Conservation (phyloP, 92 coral and sea anemone species). For the Diadumene lineata region DNA sequence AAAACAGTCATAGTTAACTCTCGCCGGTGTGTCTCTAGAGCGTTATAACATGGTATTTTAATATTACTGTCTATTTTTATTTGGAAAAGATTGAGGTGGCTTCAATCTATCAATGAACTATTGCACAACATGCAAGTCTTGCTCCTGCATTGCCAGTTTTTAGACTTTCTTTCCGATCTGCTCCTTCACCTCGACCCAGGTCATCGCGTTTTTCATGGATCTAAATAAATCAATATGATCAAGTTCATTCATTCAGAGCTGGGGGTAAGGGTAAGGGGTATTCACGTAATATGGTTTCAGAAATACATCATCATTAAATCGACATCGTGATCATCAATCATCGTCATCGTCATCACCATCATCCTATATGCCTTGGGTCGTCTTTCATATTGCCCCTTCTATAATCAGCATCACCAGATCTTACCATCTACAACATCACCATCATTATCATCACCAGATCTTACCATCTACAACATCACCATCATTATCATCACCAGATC, state of each 20-base stretch:
- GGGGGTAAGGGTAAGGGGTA: too few species aligned
- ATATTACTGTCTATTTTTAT: too few species aligned
- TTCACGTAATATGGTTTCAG: too few species aligned
- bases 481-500: background rate
- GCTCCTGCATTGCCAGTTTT: constrained; percentile 80
- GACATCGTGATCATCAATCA: background rate
- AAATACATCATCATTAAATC: background rate
- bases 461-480: too few species aligned
- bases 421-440: too few species aligned
- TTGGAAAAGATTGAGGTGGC: background rate
- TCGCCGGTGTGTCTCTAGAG: too few species aligned
- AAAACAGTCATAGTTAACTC: too few species aligned
- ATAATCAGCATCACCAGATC: too few species aligned
- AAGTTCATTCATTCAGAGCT: too few species aligned
- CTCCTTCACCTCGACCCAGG: constrained; percentile 13
- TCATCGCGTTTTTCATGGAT: constrained; percentile 2
- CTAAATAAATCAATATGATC: background rate
- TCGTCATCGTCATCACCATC: background rate
- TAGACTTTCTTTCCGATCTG: constrained; percentile 52
- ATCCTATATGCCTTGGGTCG: background rate
- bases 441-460: too few species aligned
- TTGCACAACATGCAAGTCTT: constrained; percentile 69
- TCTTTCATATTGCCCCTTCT: too few species aligned
- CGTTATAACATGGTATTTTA: too few species aligned
- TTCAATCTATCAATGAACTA: constrained; percentile 26